Conservation (phyloP, 2,113 vertebrate species). For the Rhegmatorhina hoffmannsi region DNA sequence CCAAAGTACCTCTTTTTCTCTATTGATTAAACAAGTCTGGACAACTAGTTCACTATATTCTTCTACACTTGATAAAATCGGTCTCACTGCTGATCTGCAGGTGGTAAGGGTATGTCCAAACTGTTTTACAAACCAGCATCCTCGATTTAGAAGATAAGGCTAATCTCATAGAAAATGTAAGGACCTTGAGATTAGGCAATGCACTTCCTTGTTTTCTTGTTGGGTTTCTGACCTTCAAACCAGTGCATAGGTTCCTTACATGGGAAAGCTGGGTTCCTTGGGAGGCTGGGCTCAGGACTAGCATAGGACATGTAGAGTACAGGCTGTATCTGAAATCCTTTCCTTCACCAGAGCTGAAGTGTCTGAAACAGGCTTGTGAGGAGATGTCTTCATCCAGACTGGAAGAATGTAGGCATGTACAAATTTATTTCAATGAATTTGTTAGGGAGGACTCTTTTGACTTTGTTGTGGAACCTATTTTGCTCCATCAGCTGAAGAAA, state of each 20-base stretch:
- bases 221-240: not conserved
- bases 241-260: not conserved
- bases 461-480: accelerated
- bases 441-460: not conserved
- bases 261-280: not conserved
- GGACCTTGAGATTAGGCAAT: not conserved
- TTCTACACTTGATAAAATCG: not conserved
- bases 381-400: not conserved
- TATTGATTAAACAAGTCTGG: not conserved
- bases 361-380: not conserved
- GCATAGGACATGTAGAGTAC: not conserved
- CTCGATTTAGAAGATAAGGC: not conserved
- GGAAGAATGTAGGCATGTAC: not conserved
- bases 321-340: not conserved
- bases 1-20: not conserved
- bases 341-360: not conserved
- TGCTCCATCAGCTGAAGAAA: not conserved
- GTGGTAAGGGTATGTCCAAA: not conserved
- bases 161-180: not conserved
- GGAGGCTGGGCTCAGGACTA: not conserved
- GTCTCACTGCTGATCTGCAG: not conserved
- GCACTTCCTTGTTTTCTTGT: not conserved
- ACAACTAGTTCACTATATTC: not conserved
- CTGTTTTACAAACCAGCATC: not conserved
- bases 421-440: not conserved